Evolutionary conservation across 1,140 invertebrate genomes (phyloP).

Genomic region (Aphis craccivora): DNA sequence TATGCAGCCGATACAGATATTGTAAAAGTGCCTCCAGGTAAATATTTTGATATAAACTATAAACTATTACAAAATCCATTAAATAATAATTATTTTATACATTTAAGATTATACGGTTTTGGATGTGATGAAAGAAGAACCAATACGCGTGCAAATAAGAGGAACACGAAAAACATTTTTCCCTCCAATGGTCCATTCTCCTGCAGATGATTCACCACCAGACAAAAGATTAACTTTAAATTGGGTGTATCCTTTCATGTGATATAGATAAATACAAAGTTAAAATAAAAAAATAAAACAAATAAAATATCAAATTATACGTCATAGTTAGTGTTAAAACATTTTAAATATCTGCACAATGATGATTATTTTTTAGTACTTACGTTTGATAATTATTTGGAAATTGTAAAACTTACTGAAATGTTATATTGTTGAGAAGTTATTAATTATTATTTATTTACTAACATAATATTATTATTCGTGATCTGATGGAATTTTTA

Average conservation of each 20-base stretch:
- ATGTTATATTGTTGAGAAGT: background rate
- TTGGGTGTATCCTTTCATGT: constrained; percentile 85
- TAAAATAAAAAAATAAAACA: background rate
- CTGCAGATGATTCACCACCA: constrained; percentile 82
- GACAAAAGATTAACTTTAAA: constrained; percentile 86
- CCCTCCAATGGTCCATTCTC: constrained; percentile 82
- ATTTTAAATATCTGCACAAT: background rate
- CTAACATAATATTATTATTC: background rate
- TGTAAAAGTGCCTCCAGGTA: constrained; percentile 71
- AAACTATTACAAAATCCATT: background rate
- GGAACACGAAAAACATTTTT: constrained; percentile 86
- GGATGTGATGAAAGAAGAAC: constrained; percentile 84
- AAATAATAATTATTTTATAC: background rate
- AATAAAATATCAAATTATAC: background rate
- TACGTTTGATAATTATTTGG: background rate
- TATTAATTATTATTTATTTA: background rate
- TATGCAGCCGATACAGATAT: constrained; percentile 83
- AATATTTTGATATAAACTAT: background rate
- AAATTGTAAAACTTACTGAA: background rate
- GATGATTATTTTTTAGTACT: background rate
- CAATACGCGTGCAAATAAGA: constrained; percentile 81
- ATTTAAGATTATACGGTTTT: constrained; percentile 78
- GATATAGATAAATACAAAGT: background rate
- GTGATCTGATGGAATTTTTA: background rate
- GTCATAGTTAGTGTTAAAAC: too few relatives aligned